Evolutionary conservation across 2,888 invertebrate species (phyloP).

Genomic region (Lamellibrachia columna): DNA sequence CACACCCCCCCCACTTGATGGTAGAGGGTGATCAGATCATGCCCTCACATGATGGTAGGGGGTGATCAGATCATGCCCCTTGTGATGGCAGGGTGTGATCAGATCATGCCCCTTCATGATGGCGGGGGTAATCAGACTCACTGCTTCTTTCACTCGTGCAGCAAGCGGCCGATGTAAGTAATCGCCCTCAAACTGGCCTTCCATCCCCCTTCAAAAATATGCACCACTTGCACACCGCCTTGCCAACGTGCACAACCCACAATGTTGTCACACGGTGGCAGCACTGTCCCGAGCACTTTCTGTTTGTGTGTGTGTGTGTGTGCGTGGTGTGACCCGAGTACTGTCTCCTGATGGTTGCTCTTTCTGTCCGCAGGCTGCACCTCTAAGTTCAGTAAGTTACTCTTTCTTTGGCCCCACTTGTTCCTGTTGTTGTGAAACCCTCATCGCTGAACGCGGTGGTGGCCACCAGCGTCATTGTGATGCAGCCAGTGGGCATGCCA

Average conservation of each 20-base stretch:
- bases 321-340: neutral
- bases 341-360: slow-evolving; percentile 23
- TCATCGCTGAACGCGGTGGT: neutral
- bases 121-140: neutral
- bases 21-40: neutral
- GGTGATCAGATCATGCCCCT: neutral
- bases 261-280: neutral
- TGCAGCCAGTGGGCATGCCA: neutral
- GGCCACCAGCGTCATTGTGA: neutral
- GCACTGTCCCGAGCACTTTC: slow-evolving; percentile 25
- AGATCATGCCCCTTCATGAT: neutral
- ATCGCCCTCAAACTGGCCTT: neutral
- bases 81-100: neutral
- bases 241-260: neutral
- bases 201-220: neutral
- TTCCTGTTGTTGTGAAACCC: slow-evolving; percentile 1
- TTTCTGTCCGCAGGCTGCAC: slow-evolving; percentile 39
- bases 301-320: slow-evolving; percentile 20
- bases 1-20: neutral
- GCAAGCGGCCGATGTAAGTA: slow-evolving; percentile 40
- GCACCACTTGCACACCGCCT: neutral
- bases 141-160: slow-evolving; percentile 28
- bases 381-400: slow-evolving; percentile 45
- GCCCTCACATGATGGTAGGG: neutral
- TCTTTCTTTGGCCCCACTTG: slow-evolving; percentile 23